Percentiles rank a stretch among this genome's conserved stretches.
phyloP scores from a whole-genome alignment of 2,888 invertebrate genomes.

The Fragum fragum region DNA sequence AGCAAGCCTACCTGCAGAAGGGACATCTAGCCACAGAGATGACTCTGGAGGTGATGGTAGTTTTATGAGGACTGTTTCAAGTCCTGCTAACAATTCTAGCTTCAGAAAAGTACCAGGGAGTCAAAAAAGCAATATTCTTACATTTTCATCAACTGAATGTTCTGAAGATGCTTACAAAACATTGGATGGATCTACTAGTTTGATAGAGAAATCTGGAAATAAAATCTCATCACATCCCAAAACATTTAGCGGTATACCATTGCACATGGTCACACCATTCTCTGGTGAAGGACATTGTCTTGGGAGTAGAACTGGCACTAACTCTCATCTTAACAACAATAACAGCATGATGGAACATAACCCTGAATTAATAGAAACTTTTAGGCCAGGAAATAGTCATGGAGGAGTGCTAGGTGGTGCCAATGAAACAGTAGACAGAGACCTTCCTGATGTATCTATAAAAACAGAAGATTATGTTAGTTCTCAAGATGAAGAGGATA shows the following conservation, averaged over 20 bases:
- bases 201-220: not conserved
- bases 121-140: conserved; percentile 6
- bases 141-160: not conserved
- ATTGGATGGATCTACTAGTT: not conserved
- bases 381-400: not conserved
- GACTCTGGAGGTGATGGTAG: not conserved
- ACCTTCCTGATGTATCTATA: not conserved
- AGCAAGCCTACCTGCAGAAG: not conserved
- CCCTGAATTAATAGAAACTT: not conserved
- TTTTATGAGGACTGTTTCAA: not conserved
- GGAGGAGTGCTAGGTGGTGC: conserved; percentile 43
- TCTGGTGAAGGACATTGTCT: conserved; percentile 46
- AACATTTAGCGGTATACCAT: conserved; percentile 3
- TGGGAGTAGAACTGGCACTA: not conserved
- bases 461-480: conserved; percentile 39
- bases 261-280: conserved; percentile 31
- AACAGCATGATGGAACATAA: not conserved
- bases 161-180: not conserved
- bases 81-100: not conserved
- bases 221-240: not conserved
- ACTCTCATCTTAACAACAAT: not conserved
- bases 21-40: not conserved
- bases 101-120: not conserved
- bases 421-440: conserved; percentile 2
- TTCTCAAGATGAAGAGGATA: conserved; percentile 45